Evolutionary conservation across 2,113 vertebrate genomes (phyloP).

Genomic region (Nanorana parkeri): DNA sequence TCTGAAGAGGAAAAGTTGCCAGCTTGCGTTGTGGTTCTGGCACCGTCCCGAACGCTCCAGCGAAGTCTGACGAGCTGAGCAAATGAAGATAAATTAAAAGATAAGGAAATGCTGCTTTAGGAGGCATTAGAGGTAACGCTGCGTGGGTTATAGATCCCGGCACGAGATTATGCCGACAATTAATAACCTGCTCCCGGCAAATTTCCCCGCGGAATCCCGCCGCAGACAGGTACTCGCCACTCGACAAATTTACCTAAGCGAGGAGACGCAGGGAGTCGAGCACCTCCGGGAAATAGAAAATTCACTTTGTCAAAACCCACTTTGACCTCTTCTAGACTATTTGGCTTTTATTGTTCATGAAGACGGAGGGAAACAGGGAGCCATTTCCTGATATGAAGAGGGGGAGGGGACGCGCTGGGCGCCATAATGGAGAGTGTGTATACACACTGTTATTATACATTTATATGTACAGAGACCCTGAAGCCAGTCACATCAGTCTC

Average conservation of each 20-base stretch:
- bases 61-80: neutral
- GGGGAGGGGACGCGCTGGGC: too few relatives aligned
- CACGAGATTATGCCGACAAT: constrained; percentile 5
- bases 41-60: too few relatives aligned
- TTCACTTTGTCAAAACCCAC: neutral
- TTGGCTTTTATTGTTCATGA: too few relatives aligned
- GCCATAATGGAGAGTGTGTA: too few relatives aligned
- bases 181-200: constrained; percentile 16
- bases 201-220: constrained; percentile 3
- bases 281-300: neutral
- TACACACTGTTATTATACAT: too few relatives aligned
- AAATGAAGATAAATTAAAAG: constrained; percentile 20
- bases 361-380: too few relatives aligned
- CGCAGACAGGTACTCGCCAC: constrained; percentile 3
- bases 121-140: neutral
- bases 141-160: neutral
- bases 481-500: too few relatives aligned
- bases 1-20: too few relatives aligned
- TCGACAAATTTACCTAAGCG: constrained; percentile 36
- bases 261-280: neutral
- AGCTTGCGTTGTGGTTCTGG: too few relatives aligned
- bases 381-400: too few relatives aligned
- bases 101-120: constrained; percentile 12
- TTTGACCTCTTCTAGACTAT: neutral
- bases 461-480: too few relatives aligned